phyloP scores from a whole-genome alignment of 2,113 vertebrate species.

The Amazona guildingii region DNA sequence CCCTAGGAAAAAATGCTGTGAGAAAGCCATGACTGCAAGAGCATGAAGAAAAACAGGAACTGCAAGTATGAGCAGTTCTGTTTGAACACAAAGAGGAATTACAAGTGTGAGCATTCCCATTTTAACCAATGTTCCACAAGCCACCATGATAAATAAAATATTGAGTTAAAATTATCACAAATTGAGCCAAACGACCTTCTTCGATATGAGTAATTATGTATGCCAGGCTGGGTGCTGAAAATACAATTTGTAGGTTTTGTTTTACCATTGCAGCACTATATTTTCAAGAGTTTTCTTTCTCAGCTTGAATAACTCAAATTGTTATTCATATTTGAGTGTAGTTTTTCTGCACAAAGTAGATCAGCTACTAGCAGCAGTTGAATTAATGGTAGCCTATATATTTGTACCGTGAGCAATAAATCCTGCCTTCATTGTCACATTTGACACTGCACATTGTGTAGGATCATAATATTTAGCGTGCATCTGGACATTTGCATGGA shows the following conservation, averaged over 20 bases:
- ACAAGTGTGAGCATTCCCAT: background rate
- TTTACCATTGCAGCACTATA: background rate
- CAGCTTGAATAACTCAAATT: background rate
- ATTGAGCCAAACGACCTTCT: background rate
- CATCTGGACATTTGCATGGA: background rate
- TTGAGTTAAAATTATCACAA: background rate
- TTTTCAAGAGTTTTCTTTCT: background rate
- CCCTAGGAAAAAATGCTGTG: background rate
- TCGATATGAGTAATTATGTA: background rate
- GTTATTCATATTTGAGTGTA: background rate
- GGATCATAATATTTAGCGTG: background rate
- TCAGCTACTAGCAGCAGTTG: background rate
- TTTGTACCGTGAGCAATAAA: background rate
- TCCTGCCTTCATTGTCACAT: background rate
- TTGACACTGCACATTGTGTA: background rate
- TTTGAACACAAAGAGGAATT: background rate
- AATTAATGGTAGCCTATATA: background rate
- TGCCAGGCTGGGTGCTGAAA: background rate
- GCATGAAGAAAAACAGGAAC: background rate
- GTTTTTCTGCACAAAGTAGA: background rate
- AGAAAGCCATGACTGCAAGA: background rate
- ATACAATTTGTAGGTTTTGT: background rate
- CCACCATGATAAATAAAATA: background rate
- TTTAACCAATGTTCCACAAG: background rate
- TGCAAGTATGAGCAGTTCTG: background rate